Conservation (phyloP, 1,140 invertebrate genomes). For the Drosophila melanogaster region DNA sequence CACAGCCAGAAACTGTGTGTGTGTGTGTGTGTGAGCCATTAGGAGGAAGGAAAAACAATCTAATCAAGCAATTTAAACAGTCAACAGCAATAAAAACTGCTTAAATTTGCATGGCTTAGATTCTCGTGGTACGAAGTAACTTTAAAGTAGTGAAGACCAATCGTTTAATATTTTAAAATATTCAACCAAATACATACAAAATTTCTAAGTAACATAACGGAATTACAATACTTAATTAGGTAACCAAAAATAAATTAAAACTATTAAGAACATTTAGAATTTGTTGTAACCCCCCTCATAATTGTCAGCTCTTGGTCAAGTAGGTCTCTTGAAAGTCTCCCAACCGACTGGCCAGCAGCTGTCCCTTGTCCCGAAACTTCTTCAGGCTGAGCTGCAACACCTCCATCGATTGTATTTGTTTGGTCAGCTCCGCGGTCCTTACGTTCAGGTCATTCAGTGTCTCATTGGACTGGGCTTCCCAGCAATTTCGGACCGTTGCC, state of each 20-base stretch:
- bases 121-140: not conserved
- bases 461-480: not conserved
- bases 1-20: not conserved
- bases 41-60: slow-evolving; percentile 56
- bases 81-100: slow-evolving; percentile 35
- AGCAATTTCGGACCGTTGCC: slow-evolving; percentile 9
- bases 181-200: not conserved
- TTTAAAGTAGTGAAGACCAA: slow-evolving; percentile 32
- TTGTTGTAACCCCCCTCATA: not conserved
- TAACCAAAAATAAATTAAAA: slow-evolving; percentile 12
- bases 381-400: slow-evolving; percentile 22
- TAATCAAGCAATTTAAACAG: slow-evolving; percentile 77
- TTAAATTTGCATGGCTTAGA: slow-evolving; percentile 32
- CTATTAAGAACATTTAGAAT: no score
- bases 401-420: slow-evolving; percentile 8
- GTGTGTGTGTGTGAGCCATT: slow-evolving; percentile 17
- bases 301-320: slow-evolving; percentile 11
- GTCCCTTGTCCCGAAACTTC: slow-evolving; percentile 6
- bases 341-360: slow-evolving; percentile 26
- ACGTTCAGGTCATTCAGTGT: slow-evolving; percentile 5
- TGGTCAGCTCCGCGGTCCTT: not conserved
- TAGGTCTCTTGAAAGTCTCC: slow-evolving; percentile 41
- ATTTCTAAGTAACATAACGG: not conserved
- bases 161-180: not conserved
- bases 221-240: not conserved